Base-by-base conservation (phyloP, 2,113 vertebrate species). In the Gymnorhina tibicen region DNA sequence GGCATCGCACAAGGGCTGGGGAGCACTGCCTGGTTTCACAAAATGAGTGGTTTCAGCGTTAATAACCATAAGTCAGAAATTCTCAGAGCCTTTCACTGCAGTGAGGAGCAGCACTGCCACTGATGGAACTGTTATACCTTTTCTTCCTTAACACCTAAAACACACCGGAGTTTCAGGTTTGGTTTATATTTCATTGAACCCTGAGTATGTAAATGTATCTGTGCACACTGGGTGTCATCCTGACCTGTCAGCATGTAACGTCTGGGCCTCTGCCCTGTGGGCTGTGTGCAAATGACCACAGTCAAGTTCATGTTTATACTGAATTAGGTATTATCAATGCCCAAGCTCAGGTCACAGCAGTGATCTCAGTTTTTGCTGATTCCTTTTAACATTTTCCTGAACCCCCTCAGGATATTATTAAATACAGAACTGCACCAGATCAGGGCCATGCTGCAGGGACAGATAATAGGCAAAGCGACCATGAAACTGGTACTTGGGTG, bases 171-270 rank as follows among this genome's bases (percentile, higher is more conserved):
- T 39, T 70, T 84, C 46, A 47, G 39, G 35, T 58, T 60, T 84
- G 67, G 30, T 42, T 91, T 47, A 18, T 13, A 35, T 16, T 33
- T 28, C 64, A 24, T 52, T 39, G 19, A 21, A 60, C 14, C 21
- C 14, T 30, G 21, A 0, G 0, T 13, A 56, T 16, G 15, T 33
- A 46, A 37, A 81, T 46, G 2, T 11, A 56, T 22, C 74, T 73
- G 17, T 24, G 28, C 21, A 19, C 18, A 2, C 1, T 23, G 37
- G 13, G 12, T 22, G n/a, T 19, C 63, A 39, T 15, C 64, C 76
- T 56, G 60, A 42, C 32, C 64, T 56, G 35, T 22, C 52, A 87
- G 22, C 13, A 2, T 37, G 75, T 44, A 52, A 67, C 7, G 6
- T 3, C 4, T 1, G 1, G 23, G 23, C 16, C 63, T 83, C 63